phyloP scores from a whole-genome alignment of 2,113 vertebrate species.

The Oxyruncus cristatus region DNA sequence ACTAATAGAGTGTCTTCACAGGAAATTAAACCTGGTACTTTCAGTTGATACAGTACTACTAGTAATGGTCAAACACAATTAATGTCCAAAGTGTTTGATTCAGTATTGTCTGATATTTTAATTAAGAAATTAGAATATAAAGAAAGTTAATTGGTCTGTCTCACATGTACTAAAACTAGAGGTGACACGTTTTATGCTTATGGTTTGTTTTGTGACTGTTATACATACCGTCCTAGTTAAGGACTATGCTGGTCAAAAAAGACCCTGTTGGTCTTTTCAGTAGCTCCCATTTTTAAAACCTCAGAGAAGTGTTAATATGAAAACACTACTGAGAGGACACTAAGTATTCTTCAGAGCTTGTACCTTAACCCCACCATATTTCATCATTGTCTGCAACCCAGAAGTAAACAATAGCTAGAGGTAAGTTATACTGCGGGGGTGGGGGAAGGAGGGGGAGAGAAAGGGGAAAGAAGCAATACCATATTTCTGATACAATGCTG shows the following conservation, averaged over 20 bases:
- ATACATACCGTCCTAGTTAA: neutral
- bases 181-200: neutral
- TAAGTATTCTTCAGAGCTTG: neutral
- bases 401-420: neutral
- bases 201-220: neutral
- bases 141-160: neutral
- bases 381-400: neutral
- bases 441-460: rapidly evolving
- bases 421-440: neutral
- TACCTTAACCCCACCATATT: neutral
- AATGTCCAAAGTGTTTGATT: neutral
- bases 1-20: neutral
- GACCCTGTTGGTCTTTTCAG: neutral
- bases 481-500: neutral
- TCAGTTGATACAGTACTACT: neutral
- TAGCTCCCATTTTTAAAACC: neutral
- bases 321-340: neutral
- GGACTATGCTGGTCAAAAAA: neutral
- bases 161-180: neutral
- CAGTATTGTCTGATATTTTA: neutral
- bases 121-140: neutral
- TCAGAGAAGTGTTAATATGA: neutral
- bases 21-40: neutral
- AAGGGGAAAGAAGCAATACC: neutral
- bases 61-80: neutral